Conservation (phyloP, 2,888 invertebrate species). For the Willowsia nigromaculata region DNA sequence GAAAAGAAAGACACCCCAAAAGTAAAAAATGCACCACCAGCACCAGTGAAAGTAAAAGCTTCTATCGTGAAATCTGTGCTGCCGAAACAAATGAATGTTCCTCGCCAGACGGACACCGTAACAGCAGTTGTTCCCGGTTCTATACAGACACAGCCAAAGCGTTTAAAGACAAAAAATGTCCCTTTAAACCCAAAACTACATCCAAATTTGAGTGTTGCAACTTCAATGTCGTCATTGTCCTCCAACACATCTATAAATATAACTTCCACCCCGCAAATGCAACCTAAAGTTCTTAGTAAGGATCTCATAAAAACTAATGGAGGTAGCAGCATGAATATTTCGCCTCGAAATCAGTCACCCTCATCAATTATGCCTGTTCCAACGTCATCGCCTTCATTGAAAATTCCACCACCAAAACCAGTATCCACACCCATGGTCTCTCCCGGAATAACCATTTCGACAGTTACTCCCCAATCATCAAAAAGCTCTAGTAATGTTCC, state of each 20-base stretch:
- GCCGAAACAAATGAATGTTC: constrained; percentile 14
- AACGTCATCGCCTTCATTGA: constrained; percentile 41
- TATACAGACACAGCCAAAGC: constrained; percentile 31
- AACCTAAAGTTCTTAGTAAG: constrained; percentile 49
- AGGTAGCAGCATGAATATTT: constrained; percentile 3
- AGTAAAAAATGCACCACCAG: neutral
- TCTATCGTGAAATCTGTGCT: neutral
- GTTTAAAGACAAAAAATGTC: constrained; percentile 78
- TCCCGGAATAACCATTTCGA: constrained; percentile 47
- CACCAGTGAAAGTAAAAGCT: constrained; percentile 3
- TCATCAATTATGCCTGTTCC: constrained; percentile 5
- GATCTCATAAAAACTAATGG: constrained; percentile 64
- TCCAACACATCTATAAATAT: neutral
- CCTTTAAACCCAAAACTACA: constrained; percentile 76
- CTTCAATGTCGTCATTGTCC: neutral
- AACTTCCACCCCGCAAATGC: neutral
- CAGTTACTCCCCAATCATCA: constrained; percentile 32
- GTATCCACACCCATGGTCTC: constrained; percentile 55
- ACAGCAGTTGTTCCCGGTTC: constrained; percentile 8
- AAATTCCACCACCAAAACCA: constrained; percentile 55
- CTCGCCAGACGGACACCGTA: constrained; percentile 15
- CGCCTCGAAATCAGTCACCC: constrained; percentile 48
- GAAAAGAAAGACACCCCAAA: constrained; percentile 38
- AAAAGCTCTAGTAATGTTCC: neutral
- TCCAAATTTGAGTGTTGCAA: constrained; percentile 36